Evolutionary conservation across 2,888 invertebrate genomes (phyloP).

Genomic region (Hypselothyrea guttata): DNA sequence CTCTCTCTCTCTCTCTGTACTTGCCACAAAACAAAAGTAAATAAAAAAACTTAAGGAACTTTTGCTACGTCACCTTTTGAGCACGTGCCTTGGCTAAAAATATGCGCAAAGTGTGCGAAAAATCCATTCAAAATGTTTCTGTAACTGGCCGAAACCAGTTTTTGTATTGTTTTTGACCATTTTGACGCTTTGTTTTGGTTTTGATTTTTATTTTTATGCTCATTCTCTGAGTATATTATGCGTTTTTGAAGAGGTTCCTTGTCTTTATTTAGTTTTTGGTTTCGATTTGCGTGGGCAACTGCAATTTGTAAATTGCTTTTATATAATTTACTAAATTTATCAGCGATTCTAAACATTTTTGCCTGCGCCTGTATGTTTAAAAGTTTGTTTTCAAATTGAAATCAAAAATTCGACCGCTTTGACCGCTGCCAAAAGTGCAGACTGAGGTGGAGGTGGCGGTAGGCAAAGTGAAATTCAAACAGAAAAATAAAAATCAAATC

Average conservation of each 20-base stretch:
- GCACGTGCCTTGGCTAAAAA: conserved; percentile 62
- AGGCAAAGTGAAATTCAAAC: conserved; percentile 13
- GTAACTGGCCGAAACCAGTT: conserved; percentile 73
- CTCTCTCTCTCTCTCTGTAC: background rate
- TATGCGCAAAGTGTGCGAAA: conserved; percentile 63
- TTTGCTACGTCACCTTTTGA: conserved; percentile 27
- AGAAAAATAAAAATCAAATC: conserved; percentile 1
- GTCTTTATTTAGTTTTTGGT: background rate
- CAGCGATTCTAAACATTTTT: no score
- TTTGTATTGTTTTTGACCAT: conserved; percentile 17
- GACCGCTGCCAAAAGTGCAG: conserved; percentile 53
- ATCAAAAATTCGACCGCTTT: conserved; percentile 60
- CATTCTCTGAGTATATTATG: conserved; percentile 7
- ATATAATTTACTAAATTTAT: background rate
- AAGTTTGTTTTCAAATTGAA: conserved; percentile 15
- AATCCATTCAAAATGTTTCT: conserved; percentile 33
- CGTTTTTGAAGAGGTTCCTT: conserved; percentile 42
- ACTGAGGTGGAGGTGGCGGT: background rate
- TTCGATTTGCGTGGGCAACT: conserved; percentile 12
- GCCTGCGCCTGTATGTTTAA: conserved; percentile 1
- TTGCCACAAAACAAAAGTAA: background rate
- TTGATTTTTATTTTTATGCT: conserved; percentile 42
- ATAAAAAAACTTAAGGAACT: no score
- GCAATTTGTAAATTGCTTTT: conserved; percentile 27
- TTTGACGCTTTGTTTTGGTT: conserved; percentile 42